Percentiles rank a stretch among this genome's conserved stretches.
Conservation (phyloP, 2,113 vertebrate genomes). For the Takifugu bimaculatus region DNA sequence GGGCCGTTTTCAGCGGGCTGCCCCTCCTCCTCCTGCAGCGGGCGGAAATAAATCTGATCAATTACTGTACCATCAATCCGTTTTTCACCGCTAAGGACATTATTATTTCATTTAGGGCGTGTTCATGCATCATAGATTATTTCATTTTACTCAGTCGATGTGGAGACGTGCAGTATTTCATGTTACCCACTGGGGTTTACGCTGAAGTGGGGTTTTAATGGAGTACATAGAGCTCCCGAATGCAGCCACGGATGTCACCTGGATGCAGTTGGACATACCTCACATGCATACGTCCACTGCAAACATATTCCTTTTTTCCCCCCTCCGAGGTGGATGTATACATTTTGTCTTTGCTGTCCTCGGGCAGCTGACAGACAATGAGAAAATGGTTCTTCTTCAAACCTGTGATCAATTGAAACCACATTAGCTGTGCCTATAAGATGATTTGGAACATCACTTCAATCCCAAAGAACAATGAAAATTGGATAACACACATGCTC, state of each 20-base stretch:
- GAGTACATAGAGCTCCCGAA: slow-evolving; percentile 66
- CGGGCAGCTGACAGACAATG: slow-evolving; percentile 82
- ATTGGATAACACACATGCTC: slow-evolving; percentile 86
- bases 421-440: slow-evolving; percentile 87
- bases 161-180: slow-evolving; percentile 87
- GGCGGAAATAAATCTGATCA: slow-evolving; percentile 93
- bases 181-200: slow-evolving; percentile 76
- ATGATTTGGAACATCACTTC: slow-evolving; percentile 90
- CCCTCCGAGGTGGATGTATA: slow-evolving; percentile 25
- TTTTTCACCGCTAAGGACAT: slow-evolving; percentile 95
- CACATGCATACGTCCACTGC: slow-evolving; percentile 36
- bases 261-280: slow-evolving; percentile 21
- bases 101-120: slow-evolving; percentile 98
- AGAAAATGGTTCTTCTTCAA: slow-evolving; percentile 80
- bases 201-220: slow-evolving; percentile 72
- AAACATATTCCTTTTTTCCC: slow-evolving; percentile 48
- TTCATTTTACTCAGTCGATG: slow-evolving; percentile 95
- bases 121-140: slow-evolving; percentile 94
- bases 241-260: slow-evolving; percentile 28
- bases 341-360: slow-evolving; percentile 55
- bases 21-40: slow-evolving; percentile 76
- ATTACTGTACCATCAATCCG: slow-evolving; percentile 89
- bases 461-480: slow-evolving; percentile 82
- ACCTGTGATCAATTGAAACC: slow-evolving; percentile 88
- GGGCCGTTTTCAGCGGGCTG: slow-evolving; percentile 85